phyloP scores from a whole-genome alignment of 2,113 vertebrate genomes.

The Rhegmatorhina hoffmannsi region DNA sequence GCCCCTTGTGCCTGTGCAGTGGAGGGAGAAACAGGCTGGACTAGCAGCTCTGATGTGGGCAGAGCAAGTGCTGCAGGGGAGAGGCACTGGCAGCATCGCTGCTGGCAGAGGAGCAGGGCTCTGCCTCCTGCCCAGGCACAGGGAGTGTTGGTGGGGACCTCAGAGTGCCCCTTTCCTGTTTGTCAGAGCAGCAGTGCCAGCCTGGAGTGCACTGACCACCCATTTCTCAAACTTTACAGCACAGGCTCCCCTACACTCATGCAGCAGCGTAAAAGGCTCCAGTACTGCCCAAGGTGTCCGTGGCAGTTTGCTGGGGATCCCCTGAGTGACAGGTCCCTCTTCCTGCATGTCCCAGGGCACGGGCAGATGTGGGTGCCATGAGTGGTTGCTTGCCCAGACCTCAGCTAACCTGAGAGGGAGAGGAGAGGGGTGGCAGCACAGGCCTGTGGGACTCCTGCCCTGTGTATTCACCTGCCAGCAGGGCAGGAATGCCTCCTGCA shows the following conservation, averaged over 20 bases:
- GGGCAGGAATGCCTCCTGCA: background rate
- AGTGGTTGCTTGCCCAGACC: background rate
- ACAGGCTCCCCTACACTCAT: rapidly evolving
- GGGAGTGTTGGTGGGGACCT: background rate
- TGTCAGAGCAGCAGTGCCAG: background rate
- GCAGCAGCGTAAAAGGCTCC: rapidly evolving
- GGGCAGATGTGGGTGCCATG: rapidly evolving
- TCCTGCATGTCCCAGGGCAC: rapidly evolving
- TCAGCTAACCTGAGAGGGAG: background rate
- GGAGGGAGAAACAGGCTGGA: background rate
- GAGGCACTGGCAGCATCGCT: background rate
- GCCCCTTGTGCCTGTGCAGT: background rate
- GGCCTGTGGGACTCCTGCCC: background rate
- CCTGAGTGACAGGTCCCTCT: background rate
- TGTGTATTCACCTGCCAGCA: rapidly evolving
- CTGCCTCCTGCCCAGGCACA: background rate
- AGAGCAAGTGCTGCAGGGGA: background rate
- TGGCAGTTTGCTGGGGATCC: background rate
- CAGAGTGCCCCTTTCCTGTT: background rate
- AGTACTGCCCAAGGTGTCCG: rapidly evolving
- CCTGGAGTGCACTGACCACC: background rate
- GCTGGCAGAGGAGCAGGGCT: background rate
- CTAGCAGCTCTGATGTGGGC: background rate
- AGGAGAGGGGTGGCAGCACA: rapidly evolving
- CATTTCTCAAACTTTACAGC: background rate